Evolutionary conservation across 2,888 invertebrate genomes (phyloP).

Genomic region (Cheiracanthium punctorium): DNA sequence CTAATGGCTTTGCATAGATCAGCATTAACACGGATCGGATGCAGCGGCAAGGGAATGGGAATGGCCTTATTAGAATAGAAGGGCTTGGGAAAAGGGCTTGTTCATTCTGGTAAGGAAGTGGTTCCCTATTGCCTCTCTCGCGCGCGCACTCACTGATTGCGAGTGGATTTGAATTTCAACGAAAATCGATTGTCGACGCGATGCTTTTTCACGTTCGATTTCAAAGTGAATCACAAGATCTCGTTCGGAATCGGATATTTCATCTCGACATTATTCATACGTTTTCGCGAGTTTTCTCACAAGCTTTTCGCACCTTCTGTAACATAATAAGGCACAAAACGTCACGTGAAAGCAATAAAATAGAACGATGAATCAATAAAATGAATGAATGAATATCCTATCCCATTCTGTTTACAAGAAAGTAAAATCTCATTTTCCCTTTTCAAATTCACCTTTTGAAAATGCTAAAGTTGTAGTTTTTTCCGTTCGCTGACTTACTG

Average conservation of each 20-base stretch:
- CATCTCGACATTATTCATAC: neutral
- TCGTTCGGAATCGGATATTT: neutral
- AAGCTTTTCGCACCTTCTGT: neutral
- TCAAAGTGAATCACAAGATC: neutral
- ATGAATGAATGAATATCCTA: too few relatives aligned
- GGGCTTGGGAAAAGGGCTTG: constrained; percentile 34
- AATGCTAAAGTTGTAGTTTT: too few relatives aligned
- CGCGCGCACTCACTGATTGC: constrained; percentile 17
- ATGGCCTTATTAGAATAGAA: constrained; percentile 57
- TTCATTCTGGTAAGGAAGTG: constrained; percentile 10
- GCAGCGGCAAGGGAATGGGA: constrained; percentile 27
- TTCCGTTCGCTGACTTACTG: too few relatives aligned
- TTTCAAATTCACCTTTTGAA: too few relatives aligned
- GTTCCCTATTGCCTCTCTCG: constrained; percentile 5
- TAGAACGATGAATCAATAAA: too few relatives aligned
- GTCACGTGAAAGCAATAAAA: too few relatives aligned
- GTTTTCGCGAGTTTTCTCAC: neutral
- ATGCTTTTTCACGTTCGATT: neutral
- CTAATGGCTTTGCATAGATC: constrained; percentile 68
- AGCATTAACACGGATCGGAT: constrained; percentile 57
- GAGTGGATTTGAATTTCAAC: constrained; percentile 54
- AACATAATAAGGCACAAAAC: too few relatives aligned
- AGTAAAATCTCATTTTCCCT: too few relatives aligned
- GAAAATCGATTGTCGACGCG: constrained; percentile 19
- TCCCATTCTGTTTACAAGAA: too few relatives aligned